Base-by-base conservation (phyloP, 2,888 invertebrate species). In the Neoitamus cyanurus region DNA sequence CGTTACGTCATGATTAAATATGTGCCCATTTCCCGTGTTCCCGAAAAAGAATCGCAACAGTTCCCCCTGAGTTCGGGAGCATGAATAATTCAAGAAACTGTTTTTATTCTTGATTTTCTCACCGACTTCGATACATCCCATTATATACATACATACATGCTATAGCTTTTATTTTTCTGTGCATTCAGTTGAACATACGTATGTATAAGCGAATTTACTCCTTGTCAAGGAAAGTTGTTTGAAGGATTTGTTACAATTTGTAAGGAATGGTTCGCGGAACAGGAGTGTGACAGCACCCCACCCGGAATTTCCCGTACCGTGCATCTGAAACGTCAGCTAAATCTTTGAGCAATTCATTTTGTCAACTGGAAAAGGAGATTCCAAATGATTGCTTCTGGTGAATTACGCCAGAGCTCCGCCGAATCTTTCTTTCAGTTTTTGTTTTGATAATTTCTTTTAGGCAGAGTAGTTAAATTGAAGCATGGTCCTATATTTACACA, bases 261-360 rank as follows among this genome's bases (percentile, higher is more conserved):
- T 68, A 68, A 68, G 34, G 58, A 68, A 80, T 80, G 36, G 36
- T 58, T 58, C 36, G 36, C 5, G 31, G 34, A 34, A 68, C 80
- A 48, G 68, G n/a, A 68, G 20, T 34, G 80, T 80, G 34, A 7
- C 77, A 46, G 28, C 15, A 31, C n/a, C 34, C 78, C 30, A 4
- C 15, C n/a, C 15, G 6, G 36, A 48, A 68, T 20, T 34, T 11
- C 11, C 36, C 25, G 31, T 34, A 80, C 36, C 25, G 48, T 75
- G 48, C 73, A 83, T 73, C 11, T 46, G 48, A 83, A 37, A 70
- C 69, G 83, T 72, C 84, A 83, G 83, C 84, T 77, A 83, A 85
- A 85, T 84, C 77, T 83, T 85, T 84, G 83, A 85, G 85, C 84
- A 85, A 85, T 85, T 84, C 84, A 83, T 85, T 84, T 85, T 85